phyloP scores from a whole-genome alignment of 1,140 invertebrate genomes.

The Apis dorsata region DNA sequence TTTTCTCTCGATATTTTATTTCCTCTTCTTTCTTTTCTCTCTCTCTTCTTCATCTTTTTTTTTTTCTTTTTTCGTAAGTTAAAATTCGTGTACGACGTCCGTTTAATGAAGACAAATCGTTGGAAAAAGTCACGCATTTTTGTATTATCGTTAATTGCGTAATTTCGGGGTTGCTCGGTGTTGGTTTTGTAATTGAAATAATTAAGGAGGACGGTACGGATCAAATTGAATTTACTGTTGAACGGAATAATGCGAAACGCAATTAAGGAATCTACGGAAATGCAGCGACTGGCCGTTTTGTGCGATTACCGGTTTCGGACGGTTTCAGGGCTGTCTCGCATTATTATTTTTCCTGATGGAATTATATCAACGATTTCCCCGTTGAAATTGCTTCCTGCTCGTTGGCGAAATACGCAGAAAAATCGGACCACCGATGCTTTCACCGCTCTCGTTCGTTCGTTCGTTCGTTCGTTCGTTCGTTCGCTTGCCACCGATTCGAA shows the following conservation, averaged over 20 bases:
- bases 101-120: slow-evolving; percentile 34
- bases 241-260: slow-evolving; percentile 46
- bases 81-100: neutral
- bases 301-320: slow-evolving; percentile 15
- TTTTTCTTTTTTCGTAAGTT: too few relatives aligned
- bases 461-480: neutral
- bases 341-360: slow-evolving; percentile 69
- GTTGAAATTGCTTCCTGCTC: slow-evolving; percentile 70
- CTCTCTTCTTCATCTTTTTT: neutral
- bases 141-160: neutral
- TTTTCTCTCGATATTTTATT: neutral
- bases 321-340: slow-evolving; percentile 35
- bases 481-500: neutral
- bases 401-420: slow-evolving; percentile 53
- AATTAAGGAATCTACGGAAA: slow-evolving; percentile 49
- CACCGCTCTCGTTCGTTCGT: neutral
- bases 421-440: slow-evolving; percentile 31
- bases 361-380: slow-evolving; percentile 73
- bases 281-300: slow-evolving; percentile 17
- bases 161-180: neutral
- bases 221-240: slow-evolving; percentile 3
- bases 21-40: neutral
- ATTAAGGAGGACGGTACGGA: neutral
- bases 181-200: slow-evolving; percentile 25
- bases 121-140: neutral